These are phyloP conservation scores for Callyntrura sp. DNA, from an alignment of 2,888 invertebrate genomes.

Conservation along the genomic window DNA sequence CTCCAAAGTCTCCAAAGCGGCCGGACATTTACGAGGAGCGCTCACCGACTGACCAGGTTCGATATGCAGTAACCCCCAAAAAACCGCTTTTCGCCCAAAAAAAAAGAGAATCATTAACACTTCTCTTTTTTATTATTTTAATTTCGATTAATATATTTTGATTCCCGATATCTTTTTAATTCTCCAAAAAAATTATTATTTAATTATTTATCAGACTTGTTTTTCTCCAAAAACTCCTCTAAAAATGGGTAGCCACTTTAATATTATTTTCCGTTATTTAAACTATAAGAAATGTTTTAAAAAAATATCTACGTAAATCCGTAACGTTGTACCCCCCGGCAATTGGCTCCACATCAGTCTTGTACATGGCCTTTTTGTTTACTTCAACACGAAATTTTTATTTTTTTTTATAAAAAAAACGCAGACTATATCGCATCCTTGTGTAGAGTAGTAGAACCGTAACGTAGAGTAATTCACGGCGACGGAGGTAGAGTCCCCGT, in stretches of 20 bases:
- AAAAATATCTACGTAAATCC: neutral
- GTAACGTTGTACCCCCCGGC: slow-evolving; percentile 50
- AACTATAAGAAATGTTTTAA: neutral
- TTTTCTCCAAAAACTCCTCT: neutral
- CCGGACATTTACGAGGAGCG: slow-evolving; percentile 85
- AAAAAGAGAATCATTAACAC: neutral
- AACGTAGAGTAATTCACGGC: neutral
- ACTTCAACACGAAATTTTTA: neutral
- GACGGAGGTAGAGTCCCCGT: neutral
- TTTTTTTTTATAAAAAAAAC: neutral
- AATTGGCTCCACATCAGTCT: slow-evolving; percentile 78
- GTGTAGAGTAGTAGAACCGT: neutral
- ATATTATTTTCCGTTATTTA: too few relatives aligned
- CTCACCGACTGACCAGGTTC: slow-evolving; percentile 83
- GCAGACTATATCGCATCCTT: neutral
- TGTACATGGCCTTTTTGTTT: slow-evolving; percentile 15
- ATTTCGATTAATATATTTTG: too few relatives aligned
- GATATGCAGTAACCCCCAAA: slow-evolving; percentile 39
- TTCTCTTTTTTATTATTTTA: slow-evolving; percentile 46
- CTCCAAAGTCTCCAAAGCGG: slow-evolving; percentile 91
- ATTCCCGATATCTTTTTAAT: too few relatives aligned
- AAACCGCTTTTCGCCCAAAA: slow-evolving; percentile 9
- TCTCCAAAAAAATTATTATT: neutral
- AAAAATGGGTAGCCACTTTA: too few relatives aligned
- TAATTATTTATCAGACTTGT: neutral